Evolutionary conservation across 2,113 vertebrate genomes (phyloP).

Genomic region (Urocynchramus pylzowi): DNA sequence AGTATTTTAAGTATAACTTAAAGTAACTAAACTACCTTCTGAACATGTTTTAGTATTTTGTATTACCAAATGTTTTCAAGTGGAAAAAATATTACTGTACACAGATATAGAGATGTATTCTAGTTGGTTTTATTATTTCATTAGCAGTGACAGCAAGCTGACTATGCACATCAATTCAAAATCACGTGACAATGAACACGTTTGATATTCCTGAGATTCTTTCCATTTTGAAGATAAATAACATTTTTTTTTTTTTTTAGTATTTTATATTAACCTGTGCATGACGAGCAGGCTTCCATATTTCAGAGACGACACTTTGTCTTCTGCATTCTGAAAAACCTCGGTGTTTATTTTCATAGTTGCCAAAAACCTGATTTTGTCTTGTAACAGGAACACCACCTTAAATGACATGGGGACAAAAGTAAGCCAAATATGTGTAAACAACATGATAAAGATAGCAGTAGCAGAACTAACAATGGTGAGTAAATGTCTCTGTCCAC

Average conservation of each 20-base stretch:
- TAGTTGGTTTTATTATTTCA: background rate
- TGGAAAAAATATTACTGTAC: background rate
- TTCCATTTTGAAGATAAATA: background rate
- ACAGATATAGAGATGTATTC: background rate
- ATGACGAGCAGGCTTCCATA: constrained; percentile 52
- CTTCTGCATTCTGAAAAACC: constrained; percentile 65
- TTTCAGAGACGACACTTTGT: constrained; percentile 48
- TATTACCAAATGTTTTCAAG: background rate
- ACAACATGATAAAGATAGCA: background rate
- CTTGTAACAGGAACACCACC: constrained; percentile 49
- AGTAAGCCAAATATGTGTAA: background rate
- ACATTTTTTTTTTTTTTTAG: background rate
- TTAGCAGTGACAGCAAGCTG: background rate
- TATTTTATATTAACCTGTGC: constrained; percentile 74
- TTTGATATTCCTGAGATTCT: background rate
- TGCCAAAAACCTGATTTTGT: constrained; percentile 63
- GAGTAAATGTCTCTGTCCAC: background rate
- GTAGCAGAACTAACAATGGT: background rate
- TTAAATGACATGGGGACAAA: constrained; percentile 49
- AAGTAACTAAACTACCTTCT: background rate
- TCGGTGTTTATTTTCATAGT: constrained; percentile 57
- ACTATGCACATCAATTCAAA: background rate
- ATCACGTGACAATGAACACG: background rate
- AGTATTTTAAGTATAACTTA: background rate
- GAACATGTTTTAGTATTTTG: background rate